Evolutionary conservation across 2,888 invertebrate species (phyloP).

Genomic region (Antheraea assamensis): DNA sequence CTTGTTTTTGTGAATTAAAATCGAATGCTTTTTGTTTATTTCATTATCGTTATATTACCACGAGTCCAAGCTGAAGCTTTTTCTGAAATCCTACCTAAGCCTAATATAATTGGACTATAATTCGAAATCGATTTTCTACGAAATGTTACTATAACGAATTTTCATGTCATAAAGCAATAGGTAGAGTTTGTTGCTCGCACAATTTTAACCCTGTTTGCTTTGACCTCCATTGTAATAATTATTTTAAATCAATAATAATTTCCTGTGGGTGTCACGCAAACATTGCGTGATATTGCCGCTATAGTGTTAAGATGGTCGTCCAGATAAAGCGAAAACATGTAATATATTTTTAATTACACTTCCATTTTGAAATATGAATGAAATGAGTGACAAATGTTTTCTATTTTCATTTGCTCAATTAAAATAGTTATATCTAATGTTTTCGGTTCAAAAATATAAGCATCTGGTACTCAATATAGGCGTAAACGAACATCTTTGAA

Average conservation of each 20-base stretch:
- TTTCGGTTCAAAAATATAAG: no score
- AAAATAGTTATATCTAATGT: no score
- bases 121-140: slow-evolving; percentile 9
- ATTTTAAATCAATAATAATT: slow-evolving; percentile 68
- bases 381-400: no score
- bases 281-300: slow-evolving; percentile 43
- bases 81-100: not conserved
- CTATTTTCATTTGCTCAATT: no score
- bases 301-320: not conserved
- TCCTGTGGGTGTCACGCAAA: slow-evolving; percentile 52
- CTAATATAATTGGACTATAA: not conserved
- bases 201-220: slow-evolving; percentile 38
- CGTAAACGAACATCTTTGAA: no score
- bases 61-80: no score
- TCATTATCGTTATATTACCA: no score
- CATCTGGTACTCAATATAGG: no score
- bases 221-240: slow-evolving; percentile 45
- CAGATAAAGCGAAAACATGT: not conserved
- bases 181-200: slow-evolving; percentile 4
- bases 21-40: no score
- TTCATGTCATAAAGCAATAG: slow-evolving; percentile 7
- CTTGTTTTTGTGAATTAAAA: no score
- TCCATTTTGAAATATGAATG: not conserved
- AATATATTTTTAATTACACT: not conserved
- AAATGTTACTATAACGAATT: slow-evolving; percentile 22